Evolutionary conservation across 2,113 vertebrate species (phyloP).

Genomic region (Sarotherodon lohbergeri): DNA sequence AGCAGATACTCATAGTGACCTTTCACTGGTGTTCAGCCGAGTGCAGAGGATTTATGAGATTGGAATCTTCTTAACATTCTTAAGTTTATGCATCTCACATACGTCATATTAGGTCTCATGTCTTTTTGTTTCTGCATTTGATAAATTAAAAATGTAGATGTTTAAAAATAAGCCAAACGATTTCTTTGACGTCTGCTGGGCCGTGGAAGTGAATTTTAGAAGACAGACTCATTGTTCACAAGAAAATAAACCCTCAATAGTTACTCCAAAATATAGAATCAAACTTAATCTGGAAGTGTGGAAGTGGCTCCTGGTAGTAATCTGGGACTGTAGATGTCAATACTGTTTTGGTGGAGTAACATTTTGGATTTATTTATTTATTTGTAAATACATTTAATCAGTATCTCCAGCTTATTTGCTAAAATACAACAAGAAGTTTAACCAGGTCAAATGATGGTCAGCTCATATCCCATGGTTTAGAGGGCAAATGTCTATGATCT

Average conservation of each 20-base stretch:
- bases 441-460: background rate
- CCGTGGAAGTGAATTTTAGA: background rate
- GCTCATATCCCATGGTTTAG: background rate
- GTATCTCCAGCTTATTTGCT: background rate
- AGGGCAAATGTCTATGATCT: background rate
- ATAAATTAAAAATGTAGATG: background rate
- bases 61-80: background rate
- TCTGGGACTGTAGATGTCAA: background rate
- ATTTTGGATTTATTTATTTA: background rate
- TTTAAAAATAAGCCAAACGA: background rate
- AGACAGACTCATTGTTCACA: background rate
- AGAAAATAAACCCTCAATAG: background rate
- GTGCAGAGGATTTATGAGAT: background rate
- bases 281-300: background rate
- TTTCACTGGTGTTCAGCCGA: background rate
- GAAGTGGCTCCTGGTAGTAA: background rate
- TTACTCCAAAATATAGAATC: background rate
- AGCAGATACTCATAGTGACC: background rate
- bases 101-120: background rate
- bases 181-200: background rate
- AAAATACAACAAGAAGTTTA: background rate
- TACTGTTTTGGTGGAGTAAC: background rate
- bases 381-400: background rate
- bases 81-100: background rate
- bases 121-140: background rate